Base-by-base conservation (phyloP, 2,113 vertebrate genomes). In the Alethe castanea region DNA sequence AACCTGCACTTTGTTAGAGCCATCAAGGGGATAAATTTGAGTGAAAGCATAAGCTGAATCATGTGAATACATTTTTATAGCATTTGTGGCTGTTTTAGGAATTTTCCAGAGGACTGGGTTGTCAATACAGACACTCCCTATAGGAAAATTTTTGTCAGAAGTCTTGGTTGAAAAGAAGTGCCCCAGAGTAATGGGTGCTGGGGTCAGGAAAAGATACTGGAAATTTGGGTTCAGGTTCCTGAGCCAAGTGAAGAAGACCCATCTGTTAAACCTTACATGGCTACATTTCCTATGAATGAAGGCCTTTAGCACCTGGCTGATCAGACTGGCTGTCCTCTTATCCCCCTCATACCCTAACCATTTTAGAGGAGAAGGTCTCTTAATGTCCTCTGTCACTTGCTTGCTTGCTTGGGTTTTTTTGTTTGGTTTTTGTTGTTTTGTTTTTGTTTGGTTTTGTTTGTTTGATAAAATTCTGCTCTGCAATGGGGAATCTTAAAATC, bases 1-100 rank as follows among this genome's bases (percentile, higher is more conserved):
- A 86, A 92, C 61, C 65, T 92, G 84, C 65, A 76, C 67, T 79
- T 95, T 85, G 71, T 95, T 94, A 81, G 72, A 90, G 82, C 60
- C 88, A 77, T 90, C 61, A 60, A 42, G 64, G 83, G 85, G 86
- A 81, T 91, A 91, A 84, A 76, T 64, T 72, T 81, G 87, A 89
- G 57, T 84, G 81, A 79, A 92, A 79, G 73, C 56, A 69, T 86
- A 91, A 89, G 28, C 57, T 91, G 77, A 67, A 87, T 81, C 44
- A 60, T 11, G 28, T 66, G 72, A 81, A 48, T 62, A 44, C 35
- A 14, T 64, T 87, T 86, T 91, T 81, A 60, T 38, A 67, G 36
- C 48, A 53, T 86, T 91, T 71, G 31, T 89, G 90, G 57, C 53
- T 60, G 19, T 62, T 86, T 67, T 56, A 83, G 56, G 67, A 88